Evolutionary conservation across 2,888 invertebrate species (phyloP).

Genomic region (Oeneis ivallda): DNA sequence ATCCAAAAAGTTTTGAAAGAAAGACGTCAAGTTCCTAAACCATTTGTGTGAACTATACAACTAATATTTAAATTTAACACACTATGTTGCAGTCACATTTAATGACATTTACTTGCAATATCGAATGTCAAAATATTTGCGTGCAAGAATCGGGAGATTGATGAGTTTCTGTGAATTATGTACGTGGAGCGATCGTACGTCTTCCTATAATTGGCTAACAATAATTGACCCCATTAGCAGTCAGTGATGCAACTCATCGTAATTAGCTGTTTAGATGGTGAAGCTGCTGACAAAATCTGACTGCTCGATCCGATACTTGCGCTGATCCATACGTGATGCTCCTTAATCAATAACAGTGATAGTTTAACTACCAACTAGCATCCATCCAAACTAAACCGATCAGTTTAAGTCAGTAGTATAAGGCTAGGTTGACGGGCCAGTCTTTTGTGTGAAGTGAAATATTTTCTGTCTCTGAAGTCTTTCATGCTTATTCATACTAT

Average conservation of each 20-base stretch:
- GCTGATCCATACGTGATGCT: no score
- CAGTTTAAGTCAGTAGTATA: no score
- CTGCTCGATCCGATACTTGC: neutral
- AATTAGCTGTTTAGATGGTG: constrained; percentile 19
- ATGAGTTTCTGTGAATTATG: constrained; percentile 44
- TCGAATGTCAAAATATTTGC: constrained; percentile 44
- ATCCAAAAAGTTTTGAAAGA: neutral
- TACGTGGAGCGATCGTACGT: constrained; percentile 40
- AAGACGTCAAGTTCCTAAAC: neutral
- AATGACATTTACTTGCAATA: constrained; percentile 40
- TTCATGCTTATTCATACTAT: no score
- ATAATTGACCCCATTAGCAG: constrained; percentile 41
- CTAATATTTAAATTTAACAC: constrained; percentile 1
- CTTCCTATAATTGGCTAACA: constrained; percentile 45
- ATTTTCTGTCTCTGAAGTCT: no score
- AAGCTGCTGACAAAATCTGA: neutral
- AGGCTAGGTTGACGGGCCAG: no score
- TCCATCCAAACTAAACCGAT: no score
- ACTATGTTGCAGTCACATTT: constrained; percentile 20
- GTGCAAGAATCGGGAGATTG: constrained; percentile 44
- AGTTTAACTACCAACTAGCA: no score
- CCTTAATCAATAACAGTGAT: no score
- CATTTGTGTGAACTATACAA: constrained; percentile 7
- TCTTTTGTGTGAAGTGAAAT: no score
- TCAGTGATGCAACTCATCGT: constrained; percentile 33